These are phyloP conservation scores for Caradrina clavipalpis DNA, from an alignment of 2,888 invertebrate species.

Conservation along the genomic window DNA sequence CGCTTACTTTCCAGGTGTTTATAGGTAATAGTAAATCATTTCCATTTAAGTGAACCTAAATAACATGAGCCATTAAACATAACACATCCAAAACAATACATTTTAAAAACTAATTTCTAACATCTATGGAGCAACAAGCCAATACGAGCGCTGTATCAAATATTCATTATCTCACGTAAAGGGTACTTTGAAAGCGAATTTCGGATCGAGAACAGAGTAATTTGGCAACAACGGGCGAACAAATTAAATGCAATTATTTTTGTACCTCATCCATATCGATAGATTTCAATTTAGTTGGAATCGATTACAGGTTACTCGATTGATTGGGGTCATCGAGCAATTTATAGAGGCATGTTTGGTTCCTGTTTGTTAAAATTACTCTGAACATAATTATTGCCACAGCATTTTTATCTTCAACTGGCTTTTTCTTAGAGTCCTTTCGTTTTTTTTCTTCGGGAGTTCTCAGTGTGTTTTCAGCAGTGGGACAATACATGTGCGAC, in stretches of 20 bases:
- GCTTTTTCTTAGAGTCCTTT: too few species aligned
- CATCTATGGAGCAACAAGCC: conserved; percentile 67
- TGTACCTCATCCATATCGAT: conserved; percentile 50
- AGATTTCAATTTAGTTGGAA: conserved; percentile 51
- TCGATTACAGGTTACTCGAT: conserved; percentile 35
- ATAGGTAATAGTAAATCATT: too few species aligned
- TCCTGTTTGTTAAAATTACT: too few species aligned
- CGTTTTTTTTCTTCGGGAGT: too few species aligned
- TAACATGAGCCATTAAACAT: conserved; percentile 1
- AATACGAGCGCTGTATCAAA: conserved; percentile 84
- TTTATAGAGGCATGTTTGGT: not conserved
- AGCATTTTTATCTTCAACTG: too few species aligned
- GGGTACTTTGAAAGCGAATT: conserved; percentile 71
- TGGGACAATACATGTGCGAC: too few species aligned
- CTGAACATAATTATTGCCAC: too few species aligned
- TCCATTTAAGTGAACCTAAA: too few species aligned
- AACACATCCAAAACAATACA: conserved; percentile 54
- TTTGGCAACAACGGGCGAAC: conserved; percentile 76
- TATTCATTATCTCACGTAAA: conserved; percentile 86
- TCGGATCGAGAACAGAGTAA: conserved; percentile 70
- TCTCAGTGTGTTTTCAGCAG: too few species aligned
- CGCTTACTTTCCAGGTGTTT: too few species aligned
- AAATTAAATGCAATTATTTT: conserved; percentile 73
- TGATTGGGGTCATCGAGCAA: conserved; percentile 17
- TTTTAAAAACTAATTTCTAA: conserved; percentile 43